These are phyloP conservation scores for Euclidia mi DNA, from an alignment of 2,888 invertebrate genomes.

Conservation along the genomic window DNA sequence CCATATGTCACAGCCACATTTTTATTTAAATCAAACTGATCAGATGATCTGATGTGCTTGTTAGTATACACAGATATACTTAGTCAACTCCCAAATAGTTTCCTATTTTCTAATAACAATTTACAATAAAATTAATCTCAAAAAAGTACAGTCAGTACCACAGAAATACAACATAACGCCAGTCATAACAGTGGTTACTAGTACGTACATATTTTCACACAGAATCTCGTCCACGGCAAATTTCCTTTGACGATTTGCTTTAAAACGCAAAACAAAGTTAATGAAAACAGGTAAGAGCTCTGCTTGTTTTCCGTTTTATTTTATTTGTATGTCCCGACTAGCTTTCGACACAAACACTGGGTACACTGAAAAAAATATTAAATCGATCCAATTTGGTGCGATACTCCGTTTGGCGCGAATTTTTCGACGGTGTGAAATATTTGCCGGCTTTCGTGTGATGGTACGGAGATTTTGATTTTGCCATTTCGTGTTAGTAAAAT, in stretches of 20 bases:
- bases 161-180: too few species aligned
- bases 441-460: slow-evolving; percentile 20
- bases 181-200: neutral
- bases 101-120: too few species aligned
- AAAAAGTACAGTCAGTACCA: too few species aligned
- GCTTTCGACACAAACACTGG: slow-evolving; percentile 52
- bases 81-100: too few species aligned
- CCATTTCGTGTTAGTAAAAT: slow-evolving; percentile 19
- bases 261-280: slow-evolving; percentile 28
- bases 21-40: too few species aligned
- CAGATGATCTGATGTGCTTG: too few species aligned
- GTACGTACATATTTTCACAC: slow-evolving; percentile 9
- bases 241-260: slow-evolving; percentile 20
- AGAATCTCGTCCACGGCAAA: slow-evolving; percentile 3
- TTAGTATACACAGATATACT: too few species aligned
- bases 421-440: slow-evolving; percentile 41
- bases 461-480: slow-evolving; percentile 31
- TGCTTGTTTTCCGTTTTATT: slow-evolving; percentile 32
- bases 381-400: slow-evolving; percentile 62
- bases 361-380: slow-evolving; percentile 60
- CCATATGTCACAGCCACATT: too few species aligned
- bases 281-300: slow-evolving; percentile 32
- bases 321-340: slow-evolving; percentile 42
- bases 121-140: too few species aligned
- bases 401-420: slow-evolving; percentile 43